A percentile compares a stretch with the other conserved stretches of the same genome.
Conservation (phyloP, 2,113 vertebrate genomes). For the Dicerorhinus sumatrensis region DNA sequence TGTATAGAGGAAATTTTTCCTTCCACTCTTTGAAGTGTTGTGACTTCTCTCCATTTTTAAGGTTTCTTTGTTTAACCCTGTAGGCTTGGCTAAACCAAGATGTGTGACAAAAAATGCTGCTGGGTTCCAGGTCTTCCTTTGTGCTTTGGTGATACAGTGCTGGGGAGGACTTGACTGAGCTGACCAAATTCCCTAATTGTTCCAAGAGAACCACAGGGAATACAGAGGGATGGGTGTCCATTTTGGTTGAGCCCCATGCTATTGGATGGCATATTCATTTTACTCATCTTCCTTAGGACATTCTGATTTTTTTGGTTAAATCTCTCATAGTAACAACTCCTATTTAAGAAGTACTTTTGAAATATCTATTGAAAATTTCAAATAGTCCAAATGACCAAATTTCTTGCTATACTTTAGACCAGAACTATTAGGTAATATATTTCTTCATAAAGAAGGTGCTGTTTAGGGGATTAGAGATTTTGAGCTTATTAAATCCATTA, state of each 20-base stretch:
- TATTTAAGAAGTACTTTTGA: not conserved
- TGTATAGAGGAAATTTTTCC: not conserved
- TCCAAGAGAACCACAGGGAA: not conserved
- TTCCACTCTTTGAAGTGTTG: not conserved
- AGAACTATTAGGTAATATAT: not conserved
- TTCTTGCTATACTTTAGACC: not conserved
- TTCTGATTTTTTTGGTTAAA: not conserved
- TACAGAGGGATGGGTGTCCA: not conserved
- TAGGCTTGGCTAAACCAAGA: not conserved
- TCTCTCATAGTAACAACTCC: not conserved
- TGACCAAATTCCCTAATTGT: not conserved
- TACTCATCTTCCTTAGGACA: not conserved
- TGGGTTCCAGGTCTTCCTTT: not conserved
- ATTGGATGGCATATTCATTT: not conserved
- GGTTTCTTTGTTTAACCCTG: not conserved
- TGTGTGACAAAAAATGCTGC: not conserved
- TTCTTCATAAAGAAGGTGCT: not conserved
- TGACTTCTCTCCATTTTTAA: not conserved
- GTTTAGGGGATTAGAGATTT: not conserved
- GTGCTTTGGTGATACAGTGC: not conserved
- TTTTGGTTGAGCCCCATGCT: not conserved
- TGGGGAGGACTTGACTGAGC: not conserved
- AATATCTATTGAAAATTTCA: constrained; percentile 16
- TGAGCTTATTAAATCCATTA: not conserved
- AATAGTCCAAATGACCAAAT: not conserved